Evolutionary conservation across 2,888 invertebrate species (phyloP).

Genomic region (Mycogona germanica): DNA sequence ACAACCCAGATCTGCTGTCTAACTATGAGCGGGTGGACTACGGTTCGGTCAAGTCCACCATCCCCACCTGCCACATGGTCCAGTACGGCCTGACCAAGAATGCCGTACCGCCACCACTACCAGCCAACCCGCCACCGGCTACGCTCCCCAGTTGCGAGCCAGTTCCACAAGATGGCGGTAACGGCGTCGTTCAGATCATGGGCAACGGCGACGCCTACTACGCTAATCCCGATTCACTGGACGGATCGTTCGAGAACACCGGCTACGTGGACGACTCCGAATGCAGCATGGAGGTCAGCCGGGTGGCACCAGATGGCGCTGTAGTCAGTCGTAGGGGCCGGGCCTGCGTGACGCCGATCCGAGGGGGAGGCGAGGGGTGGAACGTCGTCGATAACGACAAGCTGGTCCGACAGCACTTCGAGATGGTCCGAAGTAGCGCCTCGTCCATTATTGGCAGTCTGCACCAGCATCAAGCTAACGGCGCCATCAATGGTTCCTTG

Average conservation of each 20-base stretch:
- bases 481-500: too few relatives aligned
- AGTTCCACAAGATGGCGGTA: background rate
- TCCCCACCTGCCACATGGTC: background rate
- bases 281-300: conserved; percentile 10
- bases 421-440: too few relatives aligned
- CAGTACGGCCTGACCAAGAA: background rate
- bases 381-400: background rate
- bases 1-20: conserved; percentile 17
- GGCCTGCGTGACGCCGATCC: background rate
- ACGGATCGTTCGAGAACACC: conserved; percentile 20
- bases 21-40: conserved; percentile 19
- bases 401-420: background rate
- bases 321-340: conserved; percentile 8
- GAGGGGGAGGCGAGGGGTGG: conserved; percentile 8
- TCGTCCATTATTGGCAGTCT: too few relatives aligned
- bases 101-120: conserved; percentile 10
- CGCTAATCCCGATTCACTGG: conserved; percentile 18
- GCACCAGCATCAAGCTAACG: too few relatives aligned
- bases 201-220: conserved; percentile 18
- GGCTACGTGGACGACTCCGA: conserved; percentile 21
- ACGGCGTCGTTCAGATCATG: conserved; percentile 16
- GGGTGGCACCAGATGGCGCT: conserved; percentile 13
- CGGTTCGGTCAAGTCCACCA: conserved; percentile 18
- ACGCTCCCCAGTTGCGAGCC: conserved; percentile 1
- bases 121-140: background rate